These are phyloP conservation scores for Alentia gelatinosa DNA, from an alignment of 2,888 invertebrate species.

Conservation along the genomic window DNA sequence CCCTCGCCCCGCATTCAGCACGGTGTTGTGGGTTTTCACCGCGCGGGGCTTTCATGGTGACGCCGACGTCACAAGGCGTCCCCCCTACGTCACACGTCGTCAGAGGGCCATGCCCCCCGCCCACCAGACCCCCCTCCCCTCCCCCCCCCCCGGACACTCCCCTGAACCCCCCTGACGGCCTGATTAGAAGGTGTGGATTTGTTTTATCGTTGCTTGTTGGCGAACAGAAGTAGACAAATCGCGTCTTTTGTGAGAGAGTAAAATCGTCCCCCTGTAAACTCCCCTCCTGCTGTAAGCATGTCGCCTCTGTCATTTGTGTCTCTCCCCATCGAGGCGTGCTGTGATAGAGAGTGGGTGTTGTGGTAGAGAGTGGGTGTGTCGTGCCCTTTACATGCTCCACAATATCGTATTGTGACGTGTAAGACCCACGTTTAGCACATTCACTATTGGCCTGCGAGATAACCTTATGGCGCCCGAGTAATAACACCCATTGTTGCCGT, in stretches of 20 bases:
- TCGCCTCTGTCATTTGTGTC: neutral
- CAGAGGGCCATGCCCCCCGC: neutral
- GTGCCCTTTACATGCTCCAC: no score
- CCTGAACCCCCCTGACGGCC: neutral
- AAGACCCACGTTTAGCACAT: no score
- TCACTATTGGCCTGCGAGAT: no score
- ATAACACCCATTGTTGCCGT: no score
- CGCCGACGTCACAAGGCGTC: neutral
- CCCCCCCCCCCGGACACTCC: neutral
- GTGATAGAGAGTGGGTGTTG: no score
- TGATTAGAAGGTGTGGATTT: conserved; percentile 4
- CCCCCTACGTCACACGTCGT: neutral
- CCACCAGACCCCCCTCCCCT: neutral
- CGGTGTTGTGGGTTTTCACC: neutral
- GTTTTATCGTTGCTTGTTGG: neutral
- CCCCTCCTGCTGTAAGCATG: neutral
- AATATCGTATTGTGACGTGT: no score
- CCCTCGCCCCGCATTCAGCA: neutral
- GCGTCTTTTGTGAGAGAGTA: neutral
- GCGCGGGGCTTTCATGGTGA: neutral
- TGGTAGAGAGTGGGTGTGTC: no score
- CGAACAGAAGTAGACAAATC: neutral
- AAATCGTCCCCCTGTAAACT: neutral
- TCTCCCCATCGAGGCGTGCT: neutral
- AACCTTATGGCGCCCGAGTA: no score